These are phyloP conservation scores for Liolophura sinensis DNA, from an alignment of 1,140 invertebrate genomes.

Conservation along the genomic window DNA sequence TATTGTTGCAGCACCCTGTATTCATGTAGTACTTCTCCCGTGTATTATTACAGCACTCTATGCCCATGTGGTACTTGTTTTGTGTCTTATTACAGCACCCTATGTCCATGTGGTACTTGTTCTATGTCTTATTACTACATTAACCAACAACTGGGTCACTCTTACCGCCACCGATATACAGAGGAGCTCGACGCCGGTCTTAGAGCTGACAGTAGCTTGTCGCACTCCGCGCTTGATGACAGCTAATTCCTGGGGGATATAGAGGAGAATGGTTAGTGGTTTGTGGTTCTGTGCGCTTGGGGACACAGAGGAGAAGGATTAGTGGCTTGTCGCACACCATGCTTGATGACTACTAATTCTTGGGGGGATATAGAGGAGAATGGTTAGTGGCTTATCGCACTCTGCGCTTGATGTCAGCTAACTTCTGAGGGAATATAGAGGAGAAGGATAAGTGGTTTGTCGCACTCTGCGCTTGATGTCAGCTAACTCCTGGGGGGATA, in stretches of 20 bases:
- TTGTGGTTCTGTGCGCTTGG: slow-evolving; percentile 43
- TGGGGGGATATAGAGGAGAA: slow-evolving; percentile 21
- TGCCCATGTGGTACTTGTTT: too few species aligned
- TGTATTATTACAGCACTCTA: too few species aligned
- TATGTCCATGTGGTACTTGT: too few species aligned
- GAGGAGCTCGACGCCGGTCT: slow-evolving; percentile 44
- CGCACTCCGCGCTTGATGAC: slow-evolving; percentile 39
- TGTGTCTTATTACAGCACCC: too few species aligned
- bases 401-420: slow-evolving; percentile 41
- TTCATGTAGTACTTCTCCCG: too few species aligned
- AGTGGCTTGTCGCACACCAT: slow-evolving; percentile 41
- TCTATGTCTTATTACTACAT: too few species aligned
- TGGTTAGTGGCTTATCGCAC: slow-evolving; percentile 43
- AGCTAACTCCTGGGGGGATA: too few species aligned
- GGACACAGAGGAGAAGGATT: slow-evolving; percentile 29
- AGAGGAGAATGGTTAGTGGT: too few species aligned
- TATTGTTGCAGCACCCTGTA: too few species aligned
- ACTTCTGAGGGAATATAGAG: slow-evolving; percentile 31
- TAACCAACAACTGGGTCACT: neutral
- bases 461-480: too few species aligned
- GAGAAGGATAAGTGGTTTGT: slow-evolving; percentile 46
- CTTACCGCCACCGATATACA: slow-evolving; percentile 44
- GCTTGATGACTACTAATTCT: slow-evolving; percentile 46
- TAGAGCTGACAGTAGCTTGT: slow-evolving; percentile 45
- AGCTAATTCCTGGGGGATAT: slow-evolving; percentile 41